Evolutionary conservation across 2,797 vertebrate genomes (phyloP), one percentile per base, ranked within the genome.

Genomic region (Eidolon dupreanum): DNA sequence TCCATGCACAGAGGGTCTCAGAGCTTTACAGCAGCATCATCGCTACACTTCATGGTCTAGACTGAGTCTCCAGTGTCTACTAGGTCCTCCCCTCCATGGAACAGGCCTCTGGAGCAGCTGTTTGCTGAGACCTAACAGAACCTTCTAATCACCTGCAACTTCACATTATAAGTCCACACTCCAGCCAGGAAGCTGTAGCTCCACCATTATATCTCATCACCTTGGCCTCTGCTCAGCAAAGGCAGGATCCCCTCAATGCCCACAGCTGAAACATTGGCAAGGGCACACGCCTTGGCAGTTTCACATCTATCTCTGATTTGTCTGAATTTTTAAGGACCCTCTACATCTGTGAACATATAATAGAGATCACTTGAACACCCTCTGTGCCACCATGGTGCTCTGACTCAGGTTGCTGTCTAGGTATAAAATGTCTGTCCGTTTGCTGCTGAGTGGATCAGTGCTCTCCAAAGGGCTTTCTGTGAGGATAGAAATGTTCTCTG

Each of bases 371-470:
- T 33, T 33, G 22, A 68, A 33, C 1, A 20, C 12, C 0, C 4
- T 22, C 38, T 0, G 1, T 59, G 31, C 8, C 26, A 7, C 41
- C 41, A 28, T 4, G 28, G 70, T 73, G 8, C 15, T 57, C 66
- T 22, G n/a, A 22, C 57, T 20, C 24, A 33, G 57, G 57, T 6
- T 41, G 33, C 33, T 33, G 33, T 33, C 33, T 33, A 33, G 33
- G 33, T 33, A 33, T 33, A 33, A 33, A 33, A 33, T 33, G 33
- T 33, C 20, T 6, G 8, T 15, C 28, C 4, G 0, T 2, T 22
- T 26, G 41, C 33, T 36, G 12, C 38, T 2, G 3, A 46, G 28
- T 24, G 22, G 31, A 7, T 5, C 3, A 6, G 16, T 0, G 1
- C 38, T 33, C 26, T 31, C n/a, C 57, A 12, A 3, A 41, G 36